phyloP scores from a whole-genome alignment of 2,113 vertebrate genomes.

The Perca flavescens region DNA sequence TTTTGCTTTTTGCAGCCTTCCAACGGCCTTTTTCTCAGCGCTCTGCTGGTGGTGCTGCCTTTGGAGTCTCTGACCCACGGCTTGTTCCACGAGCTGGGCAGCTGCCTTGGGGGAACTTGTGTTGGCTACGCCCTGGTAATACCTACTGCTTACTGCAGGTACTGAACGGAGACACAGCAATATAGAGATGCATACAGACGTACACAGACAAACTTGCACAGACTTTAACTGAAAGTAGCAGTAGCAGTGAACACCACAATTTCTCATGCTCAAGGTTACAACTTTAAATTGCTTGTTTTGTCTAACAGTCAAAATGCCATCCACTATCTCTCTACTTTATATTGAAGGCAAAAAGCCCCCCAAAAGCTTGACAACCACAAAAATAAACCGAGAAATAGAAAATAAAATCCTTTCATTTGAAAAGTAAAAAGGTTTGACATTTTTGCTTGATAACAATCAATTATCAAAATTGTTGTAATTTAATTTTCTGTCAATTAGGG shows the following conservation, averaged over 20 bases:
- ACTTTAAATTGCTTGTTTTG: background rate
- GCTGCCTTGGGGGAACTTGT: slow-evolving; percentile 95
- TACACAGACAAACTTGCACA: background rate
- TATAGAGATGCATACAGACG: background rate
- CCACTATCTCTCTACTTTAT: background rate
- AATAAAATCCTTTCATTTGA: background rate
- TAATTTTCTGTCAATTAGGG: no score
- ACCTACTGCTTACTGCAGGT: slow-evolving; percentile 97
- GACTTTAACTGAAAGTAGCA: background rate
- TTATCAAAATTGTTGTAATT: background rate
- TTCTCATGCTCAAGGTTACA: background rate
- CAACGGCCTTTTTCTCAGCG: slow-evolving; percentile 93
- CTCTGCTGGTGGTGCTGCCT: slow-evolving; percentile 92
- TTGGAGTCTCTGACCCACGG: slow-evolving; percentile 95
- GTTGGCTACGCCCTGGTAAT: slow-evolving; percentile 96
- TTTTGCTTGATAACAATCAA: background rate
- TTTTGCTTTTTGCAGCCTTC: slow-evolving; percentile 80
- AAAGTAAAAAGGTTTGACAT: background rate
- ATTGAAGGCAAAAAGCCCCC: background rate
- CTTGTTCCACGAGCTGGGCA: slow-evolving; percentile 94
- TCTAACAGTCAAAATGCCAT: background rate
- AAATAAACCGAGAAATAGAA: background rate
- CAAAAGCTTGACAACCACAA: background rate
- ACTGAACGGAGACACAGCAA: slow-evolving; percentile 37
- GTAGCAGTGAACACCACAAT: background rate